A percentile compares a stretch with the other conserved stretches of the same genome.
Conservation (phyloP, 2,113 vertebrate genomes). For the Aepyceros melampus region DNA sequence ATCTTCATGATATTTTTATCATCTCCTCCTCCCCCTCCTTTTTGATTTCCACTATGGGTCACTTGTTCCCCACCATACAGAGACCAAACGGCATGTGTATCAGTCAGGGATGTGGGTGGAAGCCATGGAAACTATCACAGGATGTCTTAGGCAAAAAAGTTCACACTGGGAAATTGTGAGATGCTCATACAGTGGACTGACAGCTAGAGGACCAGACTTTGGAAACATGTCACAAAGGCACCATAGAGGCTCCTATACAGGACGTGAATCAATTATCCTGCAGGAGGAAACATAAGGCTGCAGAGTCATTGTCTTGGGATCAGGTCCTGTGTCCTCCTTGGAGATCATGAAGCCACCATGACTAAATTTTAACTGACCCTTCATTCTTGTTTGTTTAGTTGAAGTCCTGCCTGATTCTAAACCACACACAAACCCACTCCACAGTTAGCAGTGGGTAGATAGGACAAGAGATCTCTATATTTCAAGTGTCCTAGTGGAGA, state of each 20-base stretch:
- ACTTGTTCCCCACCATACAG: not conserved
- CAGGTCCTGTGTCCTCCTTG: not conserved
- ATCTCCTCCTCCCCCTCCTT: not conserved
- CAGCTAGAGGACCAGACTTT: not conserved
- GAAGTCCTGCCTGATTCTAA: not conserved
- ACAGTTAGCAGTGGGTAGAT: not conserved
- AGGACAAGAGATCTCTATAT: not conserved
- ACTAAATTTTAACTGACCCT: not conserved
- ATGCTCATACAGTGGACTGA: not conserved
- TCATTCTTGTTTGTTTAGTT: not conserved
- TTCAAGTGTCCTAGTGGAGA: not conserved
- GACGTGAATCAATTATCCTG: not conserved
- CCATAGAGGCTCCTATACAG: not conserved
- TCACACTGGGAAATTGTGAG: not conserved
- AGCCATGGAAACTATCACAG: not conserved
- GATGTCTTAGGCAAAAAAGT: not conserved
- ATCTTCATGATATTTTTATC: not conserved
- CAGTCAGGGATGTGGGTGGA: not conserved
- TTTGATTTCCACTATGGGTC: not conserved
- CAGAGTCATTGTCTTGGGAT: not conserved
- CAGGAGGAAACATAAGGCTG: not conserved
- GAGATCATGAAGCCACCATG: not conserved
- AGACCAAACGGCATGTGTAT: not conserved
- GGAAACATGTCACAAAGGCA: not conserved
- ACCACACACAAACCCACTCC: not conserved